These are phyloP conservation scores for Idaea biselata DNA, from an alignment of 2,888 invertebrate species.

Conservation along the genomic window DNA sequence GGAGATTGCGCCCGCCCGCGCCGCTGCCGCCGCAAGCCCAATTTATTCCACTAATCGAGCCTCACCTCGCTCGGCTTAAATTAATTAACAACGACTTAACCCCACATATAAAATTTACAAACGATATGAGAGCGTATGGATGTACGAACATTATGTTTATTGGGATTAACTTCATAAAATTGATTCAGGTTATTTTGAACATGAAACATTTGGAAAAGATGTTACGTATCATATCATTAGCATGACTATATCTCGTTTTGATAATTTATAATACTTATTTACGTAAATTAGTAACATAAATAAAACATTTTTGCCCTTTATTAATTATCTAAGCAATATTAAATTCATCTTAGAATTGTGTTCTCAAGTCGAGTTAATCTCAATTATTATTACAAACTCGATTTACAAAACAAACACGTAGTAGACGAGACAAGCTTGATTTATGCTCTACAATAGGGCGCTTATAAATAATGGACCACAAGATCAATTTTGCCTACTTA, in stretches of 20 bases:
- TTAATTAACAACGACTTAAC: conserved; percentile 72
- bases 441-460: conserved; percentile 30
- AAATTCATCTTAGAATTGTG: conserved; percentile 29
- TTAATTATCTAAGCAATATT: conserved; percentile 14
- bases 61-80: conserved; percentile 66
- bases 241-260: neutral
- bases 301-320: neutral
- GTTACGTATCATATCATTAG: neutral
- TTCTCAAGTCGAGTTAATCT: conserved; percentile 26
- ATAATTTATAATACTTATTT: neutral
- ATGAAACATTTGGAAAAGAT: neutral
- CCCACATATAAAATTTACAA: conserved; percentile 51
- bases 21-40: conserved; percentile 65
- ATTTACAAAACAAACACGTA: conserved; percentile 35
- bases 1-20: conserved; percentile 66
- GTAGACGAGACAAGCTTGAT: conserved; percentile 30
- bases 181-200: neutral
- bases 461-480: conserved; percentile 22
- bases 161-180: conserved; percentile 14
- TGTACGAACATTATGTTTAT: conserved; percentile 5
- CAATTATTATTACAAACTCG: conserved; percentile 31
- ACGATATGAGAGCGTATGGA: conserved; percentile 28
- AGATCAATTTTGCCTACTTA: conserved; percentile 20
- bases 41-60: conserved; percentile 76
- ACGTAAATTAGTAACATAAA: too few relatives aligned